Evolutionary conservation across 1,140 invertebrate species (phyloP).

Genomic region (Maconellicoccus hirsutus): DNA sequence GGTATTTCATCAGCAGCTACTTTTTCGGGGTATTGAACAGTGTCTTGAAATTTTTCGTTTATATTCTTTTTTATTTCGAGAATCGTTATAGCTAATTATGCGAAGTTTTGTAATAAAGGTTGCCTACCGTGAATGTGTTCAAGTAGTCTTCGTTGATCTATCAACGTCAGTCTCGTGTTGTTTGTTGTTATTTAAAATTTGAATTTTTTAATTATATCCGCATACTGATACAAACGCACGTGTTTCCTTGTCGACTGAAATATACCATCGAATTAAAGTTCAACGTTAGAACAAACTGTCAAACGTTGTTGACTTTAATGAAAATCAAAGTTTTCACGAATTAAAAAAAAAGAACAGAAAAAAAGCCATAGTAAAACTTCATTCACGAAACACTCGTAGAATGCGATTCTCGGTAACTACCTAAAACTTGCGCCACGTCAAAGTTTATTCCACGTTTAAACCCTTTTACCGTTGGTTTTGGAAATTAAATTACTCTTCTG

Average conservation of each 20-base stretch:
- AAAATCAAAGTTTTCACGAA: neutral
- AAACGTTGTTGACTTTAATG: neutral
- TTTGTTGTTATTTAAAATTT: no score
- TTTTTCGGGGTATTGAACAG: no score
- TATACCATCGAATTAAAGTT: neutral
- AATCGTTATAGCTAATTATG: no score
- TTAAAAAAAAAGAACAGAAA: neutral
- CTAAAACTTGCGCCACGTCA: neutral
- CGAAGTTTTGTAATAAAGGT: no score
- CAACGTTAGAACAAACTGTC: neutral
- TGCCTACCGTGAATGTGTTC: no score
- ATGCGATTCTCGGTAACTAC: neutral
- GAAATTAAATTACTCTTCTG: slow-evolving; percentile 3
- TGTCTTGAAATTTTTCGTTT: no score
- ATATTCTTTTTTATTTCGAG: no score
- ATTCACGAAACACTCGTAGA: neutral
- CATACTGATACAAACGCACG: neutral
- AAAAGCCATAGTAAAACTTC: neutral
- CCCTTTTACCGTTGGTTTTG: neutral
- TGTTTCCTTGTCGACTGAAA: neutral
- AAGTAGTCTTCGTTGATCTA: no score
- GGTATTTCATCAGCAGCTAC: no score
- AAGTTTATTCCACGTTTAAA: neutral
- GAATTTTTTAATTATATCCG: neutral
- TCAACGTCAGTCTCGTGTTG: no score